Conservation (phyloP, 1,140 invertebrate genomes). For the Lasioglossum albipes region DNA sequence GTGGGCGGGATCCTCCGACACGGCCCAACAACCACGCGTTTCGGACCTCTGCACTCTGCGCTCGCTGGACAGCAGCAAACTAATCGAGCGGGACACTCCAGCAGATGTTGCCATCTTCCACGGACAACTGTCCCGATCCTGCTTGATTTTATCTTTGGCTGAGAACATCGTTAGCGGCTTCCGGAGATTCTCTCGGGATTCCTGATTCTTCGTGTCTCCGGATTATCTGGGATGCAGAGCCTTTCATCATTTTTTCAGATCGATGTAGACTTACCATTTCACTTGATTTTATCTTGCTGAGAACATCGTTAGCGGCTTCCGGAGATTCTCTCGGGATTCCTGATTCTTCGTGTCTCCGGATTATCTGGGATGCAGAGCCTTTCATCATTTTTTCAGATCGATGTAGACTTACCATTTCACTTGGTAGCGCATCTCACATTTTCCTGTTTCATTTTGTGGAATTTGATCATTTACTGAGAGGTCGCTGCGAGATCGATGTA, state of each 20-base stretch:
- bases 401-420: no score
- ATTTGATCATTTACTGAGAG: no score
- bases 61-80: slow-evolving; percentile 30
- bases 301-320: slow-evolving; percentile 58
- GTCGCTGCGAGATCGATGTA: no score
- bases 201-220: no score
- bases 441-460: no score
- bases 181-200: slow-evolving; percentile 11
- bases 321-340: not conserved
- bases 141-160: slow-evolving; percentile 48
- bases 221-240: no score
- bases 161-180: slow-evolving; percentile 54
- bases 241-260: no score
- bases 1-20: slow-evolving; percentile 62
- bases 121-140: slow-evolving; percentile 35
- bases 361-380: no score
- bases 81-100: slow-evolving; percentile 65
- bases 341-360: no score
- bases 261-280: no score
- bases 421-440: no score
- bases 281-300: slow-evolving; percentile 41
- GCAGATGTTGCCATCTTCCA: slow-evolving; percentile 68
- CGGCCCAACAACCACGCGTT: slow-evolving; percentile 1
- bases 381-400: no score
- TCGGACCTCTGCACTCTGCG: slow-evolving; percentile 21